Conservation (phyloP, 2,113 vertebrate species). For the Oenanthe melanoleuca region DNA sequence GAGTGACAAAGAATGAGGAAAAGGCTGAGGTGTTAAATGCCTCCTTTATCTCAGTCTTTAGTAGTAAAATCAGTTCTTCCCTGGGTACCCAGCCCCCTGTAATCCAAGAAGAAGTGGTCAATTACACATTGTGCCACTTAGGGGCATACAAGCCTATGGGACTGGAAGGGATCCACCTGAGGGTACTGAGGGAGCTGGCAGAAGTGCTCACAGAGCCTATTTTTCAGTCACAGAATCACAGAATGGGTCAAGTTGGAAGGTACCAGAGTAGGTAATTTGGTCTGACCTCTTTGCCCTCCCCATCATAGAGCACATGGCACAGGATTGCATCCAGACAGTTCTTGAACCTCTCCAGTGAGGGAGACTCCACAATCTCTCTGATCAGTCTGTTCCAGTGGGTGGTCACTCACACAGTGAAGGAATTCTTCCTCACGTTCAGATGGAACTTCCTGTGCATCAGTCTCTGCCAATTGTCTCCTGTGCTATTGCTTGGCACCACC, state of each 20-base stretch:
- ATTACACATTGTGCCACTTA: no score
- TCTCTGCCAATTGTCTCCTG: background rate
- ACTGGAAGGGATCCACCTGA: background rate
- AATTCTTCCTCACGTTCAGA: background rate
- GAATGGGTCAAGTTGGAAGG: background rate
- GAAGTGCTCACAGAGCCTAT: background rate
- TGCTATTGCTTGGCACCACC: fast-evolving
- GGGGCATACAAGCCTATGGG: no score
- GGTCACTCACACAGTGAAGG: background rate
- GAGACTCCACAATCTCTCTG: no score
- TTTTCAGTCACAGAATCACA: background rate
- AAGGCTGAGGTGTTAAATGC: background rate
- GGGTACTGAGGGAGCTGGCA: background rate
- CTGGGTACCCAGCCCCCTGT: background rate
- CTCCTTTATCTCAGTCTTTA: background rate
- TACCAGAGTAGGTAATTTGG: background rate
- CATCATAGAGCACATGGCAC: background rate
- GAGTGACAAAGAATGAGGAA: background rate
- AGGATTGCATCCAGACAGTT: background rate
- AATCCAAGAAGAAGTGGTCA: background rate
- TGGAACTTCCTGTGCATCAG: background rate
- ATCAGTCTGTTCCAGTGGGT: background rate
- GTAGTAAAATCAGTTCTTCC: background rate
- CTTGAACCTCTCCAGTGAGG: background rate
- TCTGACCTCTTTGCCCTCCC: background rate